Evolutionary conservation across 2,113 vertebrate species (phyloP).

Genomic region (Cyprinus carpio): DNA sequence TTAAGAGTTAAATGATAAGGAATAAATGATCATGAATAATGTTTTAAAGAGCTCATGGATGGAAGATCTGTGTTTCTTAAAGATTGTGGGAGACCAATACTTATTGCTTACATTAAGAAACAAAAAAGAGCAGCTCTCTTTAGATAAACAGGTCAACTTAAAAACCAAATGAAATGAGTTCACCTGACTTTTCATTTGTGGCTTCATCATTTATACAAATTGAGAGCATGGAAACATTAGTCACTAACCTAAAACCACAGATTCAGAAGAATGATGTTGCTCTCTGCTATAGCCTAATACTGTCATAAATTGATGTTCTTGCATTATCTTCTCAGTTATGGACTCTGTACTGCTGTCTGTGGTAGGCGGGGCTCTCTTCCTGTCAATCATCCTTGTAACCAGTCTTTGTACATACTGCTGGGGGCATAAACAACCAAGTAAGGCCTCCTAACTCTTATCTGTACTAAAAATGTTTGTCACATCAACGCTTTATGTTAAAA

Average conservation of each 20-base stretch:
- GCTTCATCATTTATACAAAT: background rate
- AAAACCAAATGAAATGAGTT: background rate
- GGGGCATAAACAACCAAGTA: slow-evolving; percentile 49
- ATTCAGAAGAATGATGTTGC: background rate
- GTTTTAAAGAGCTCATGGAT: background rate
- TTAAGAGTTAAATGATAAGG: background rate
- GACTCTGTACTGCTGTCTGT: slow-evolving; percentile 37
- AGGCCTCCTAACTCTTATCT: slow-evolving; percentile 12
- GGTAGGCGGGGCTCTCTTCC: slow-evolving; percentile 41
- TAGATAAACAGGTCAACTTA: background rate
- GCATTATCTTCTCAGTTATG: slow-evolving; percentile 40
- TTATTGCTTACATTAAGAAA: background rate
- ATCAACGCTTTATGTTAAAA: too few species aligned
- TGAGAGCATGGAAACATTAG: background rate
- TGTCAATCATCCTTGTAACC: slow-evolving; percentile 51
- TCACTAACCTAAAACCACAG: slow-evolving; percentile 18
- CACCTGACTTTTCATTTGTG: background rate
- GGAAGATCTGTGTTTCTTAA: background rate
- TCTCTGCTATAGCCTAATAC: background rate
- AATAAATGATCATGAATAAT: background rate
- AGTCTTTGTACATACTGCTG: slow-evolving; percentile 56
- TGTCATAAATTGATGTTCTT: background rate
- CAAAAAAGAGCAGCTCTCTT: background rate
- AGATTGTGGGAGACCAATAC: background rate
- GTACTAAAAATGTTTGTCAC: background rate